phyloP scores from a whole-genome alignment of 2,797 vertebrate species.

The Sebastes goodei region DNA sequence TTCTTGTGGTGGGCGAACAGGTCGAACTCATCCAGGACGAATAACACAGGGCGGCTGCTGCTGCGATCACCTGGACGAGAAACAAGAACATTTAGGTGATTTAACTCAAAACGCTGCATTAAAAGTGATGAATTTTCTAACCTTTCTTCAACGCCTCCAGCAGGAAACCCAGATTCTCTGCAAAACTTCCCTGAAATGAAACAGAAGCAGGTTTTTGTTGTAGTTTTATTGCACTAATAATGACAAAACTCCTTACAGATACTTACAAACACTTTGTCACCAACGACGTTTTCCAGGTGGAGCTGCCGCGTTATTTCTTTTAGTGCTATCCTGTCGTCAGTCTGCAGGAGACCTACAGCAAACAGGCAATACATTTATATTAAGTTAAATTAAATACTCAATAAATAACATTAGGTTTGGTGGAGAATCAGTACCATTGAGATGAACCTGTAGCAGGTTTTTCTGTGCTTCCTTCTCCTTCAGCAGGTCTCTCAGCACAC shows the following conservation, averaged over 20 bases:
- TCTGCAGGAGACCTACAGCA: conserved; percentile 91
- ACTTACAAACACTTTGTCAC: conserved; percentile 98
- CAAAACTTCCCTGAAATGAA: conserved; percentile 91
- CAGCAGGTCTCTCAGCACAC: conserved; percentile 87
- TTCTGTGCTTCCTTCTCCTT: conserved; percentile 82
- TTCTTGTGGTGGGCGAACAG: conserved; percentile 97
- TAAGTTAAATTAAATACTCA: neutral
- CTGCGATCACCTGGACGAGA: conserved; percentile 84
- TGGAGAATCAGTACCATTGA: conserved; percentile 85
- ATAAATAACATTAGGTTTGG: neutral
- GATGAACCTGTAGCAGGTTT: conserved; percentile 89
- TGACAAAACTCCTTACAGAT: neutral
- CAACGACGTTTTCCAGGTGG: conserved; percentile 94
- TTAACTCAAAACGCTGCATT: neutral
- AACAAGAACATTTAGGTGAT: neutral
- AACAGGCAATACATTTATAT: neutral
- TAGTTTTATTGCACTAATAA: neutral
- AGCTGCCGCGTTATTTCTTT: conserved; percentile 97
- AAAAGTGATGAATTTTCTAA: conserved; percentile 34
- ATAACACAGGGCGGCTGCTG: conserved; percentile 91
- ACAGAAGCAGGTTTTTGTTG: neutral
- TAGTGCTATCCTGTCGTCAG: conserved; percentile 90
- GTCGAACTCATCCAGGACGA: conserved; percentile 97
- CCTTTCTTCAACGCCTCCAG: conserved; percentile 94
- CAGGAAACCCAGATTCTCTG: conserved; percentile 95